phyloP scores from a whole-genome alignment of 2,797 vertebrate species.

The Nannoperca obscura region DNA sequence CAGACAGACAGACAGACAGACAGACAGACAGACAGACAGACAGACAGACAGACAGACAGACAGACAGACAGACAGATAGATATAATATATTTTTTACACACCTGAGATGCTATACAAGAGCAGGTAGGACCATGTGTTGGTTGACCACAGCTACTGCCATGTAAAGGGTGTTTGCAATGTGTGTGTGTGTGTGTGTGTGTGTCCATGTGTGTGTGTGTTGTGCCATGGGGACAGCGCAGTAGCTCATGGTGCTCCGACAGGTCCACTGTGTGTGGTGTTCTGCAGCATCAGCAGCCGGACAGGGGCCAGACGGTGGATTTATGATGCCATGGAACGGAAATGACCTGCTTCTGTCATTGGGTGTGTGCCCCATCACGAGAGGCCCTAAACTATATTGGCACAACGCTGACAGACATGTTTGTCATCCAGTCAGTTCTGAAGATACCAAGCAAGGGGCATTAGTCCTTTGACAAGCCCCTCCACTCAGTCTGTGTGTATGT shows the following conservation, averaged over 20 bases:
- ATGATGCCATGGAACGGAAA: conserved; percentile 86
- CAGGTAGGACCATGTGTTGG: conserved; percentile 46
- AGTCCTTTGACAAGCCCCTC: conserved; percentile 84
- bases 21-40: conserved; percentile 24
- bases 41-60: conserved; percentile 15
- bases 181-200: conserved; percentile 32
- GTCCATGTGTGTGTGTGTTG: conserved; percentile 34
- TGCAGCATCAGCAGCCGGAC: conserved; percentile 89
- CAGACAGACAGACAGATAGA: conserved; percentile 24
- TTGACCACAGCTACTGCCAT: conserved; percentile 24
- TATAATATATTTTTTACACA: conserved; percentile 34
- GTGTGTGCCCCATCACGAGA: conserved; percentile 89
- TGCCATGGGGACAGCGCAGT: conserved; percentile 72
- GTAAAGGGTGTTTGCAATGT: conserved; percentile 24
- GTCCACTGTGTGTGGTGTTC: conserved; percentile 82
- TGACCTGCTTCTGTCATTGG: conserved; percentile 90
- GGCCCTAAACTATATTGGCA: conserved; percentile 90
- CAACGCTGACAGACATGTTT: conserved; percentile 88
- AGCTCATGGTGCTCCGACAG: conserved; percentile 84
- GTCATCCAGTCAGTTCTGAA: conserved; percentile 89
- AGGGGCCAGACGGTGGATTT: conserved; percentile 89
- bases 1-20: conserved; percentile 20
- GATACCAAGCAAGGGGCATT: conserved; percentile 86
- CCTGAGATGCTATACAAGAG: conserved; percentile 40
- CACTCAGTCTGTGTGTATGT: conserved; percentile 59